These are phyloP conservation scores for Cyprinodon diabolis DNA, from an alignment of 2,797 vertebrate species.

Conservation along the genomic window DNA sequence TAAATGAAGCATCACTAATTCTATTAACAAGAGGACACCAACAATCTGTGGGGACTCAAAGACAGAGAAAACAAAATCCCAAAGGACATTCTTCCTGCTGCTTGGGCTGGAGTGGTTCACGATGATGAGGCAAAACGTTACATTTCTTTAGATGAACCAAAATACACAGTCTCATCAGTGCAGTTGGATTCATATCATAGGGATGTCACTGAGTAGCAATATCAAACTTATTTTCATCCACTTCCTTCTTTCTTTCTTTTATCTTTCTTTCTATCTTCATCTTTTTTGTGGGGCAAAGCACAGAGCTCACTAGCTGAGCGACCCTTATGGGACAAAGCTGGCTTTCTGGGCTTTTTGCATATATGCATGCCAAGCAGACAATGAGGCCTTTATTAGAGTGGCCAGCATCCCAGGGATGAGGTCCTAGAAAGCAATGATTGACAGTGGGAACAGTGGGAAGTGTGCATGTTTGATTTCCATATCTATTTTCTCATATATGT, in stretches of 20 bases:
- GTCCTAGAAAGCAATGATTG: conserved; percentile 71
- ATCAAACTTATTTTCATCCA: conserved; percentile 7
- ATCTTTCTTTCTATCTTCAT: conserved; percentile 27
- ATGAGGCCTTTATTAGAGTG: conserved; percentile 78
- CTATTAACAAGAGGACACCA: conserved; percentile 79
- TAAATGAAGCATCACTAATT: conserved; percentile 84
- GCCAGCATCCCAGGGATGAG: conserved; percentile 70
- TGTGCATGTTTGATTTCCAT: conserved; percentile 33
- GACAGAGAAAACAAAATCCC: conserved; percentile 69
- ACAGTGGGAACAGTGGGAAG: conserved; percentile 46
- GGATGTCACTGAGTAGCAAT: conserved; percentile 21
- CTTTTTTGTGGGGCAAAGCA: conserved; percentile 71
- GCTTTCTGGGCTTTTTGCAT: conserved; percentile 83
- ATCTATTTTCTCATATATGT: conserved; percentile 45
- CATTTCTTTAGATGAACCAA: conserved; percentile 58
- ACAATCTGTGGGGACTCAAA: conserved; percentile 80
- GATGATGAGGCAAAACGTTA: conserved; percentile 75
- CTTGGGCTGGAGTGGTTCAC: conserved; percentile 80
- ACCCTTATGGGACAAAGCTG: conserved; percentile 83
- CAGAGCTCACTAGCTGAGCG: conserved; percentile 82
- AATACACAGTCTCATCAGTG: conserved; percentile 4
- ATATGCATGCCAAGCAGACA: conserved; percentile 80
- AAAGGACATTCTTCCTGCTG: conserved; percentile 71
- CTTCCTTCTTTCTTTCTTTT: conserved; percentile 15
- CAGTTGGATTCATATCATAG: conserved; percentile 12